A percentile compares a stretch with the other conserved stretches of the same genome.
Conservation (phyloP, 2,797 vertebrate species). For the Protosalanx chinensis region DNA sequence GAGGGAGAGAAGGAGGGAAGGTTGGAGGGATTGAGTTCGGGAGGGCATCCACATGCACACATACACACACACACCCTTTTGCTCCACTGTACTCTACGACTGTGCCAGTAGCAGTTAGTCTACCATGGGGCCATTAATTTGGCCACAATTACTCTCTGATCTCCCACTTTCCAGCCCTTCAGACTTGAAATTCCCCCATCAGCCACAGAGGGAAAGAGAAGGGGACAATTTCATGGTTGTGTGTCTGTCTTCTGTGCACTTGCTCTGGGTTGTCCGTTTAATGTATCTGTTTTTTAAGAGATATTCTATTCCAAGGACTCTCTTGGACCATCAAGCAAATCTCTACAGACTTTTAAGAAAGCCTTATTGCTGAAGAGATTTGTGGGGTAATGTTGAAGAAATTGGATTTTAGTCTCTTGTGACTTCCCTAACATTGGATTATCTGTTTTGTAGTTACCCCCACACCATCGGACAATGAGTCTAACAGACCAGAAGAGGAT, state of each 20-base stretch:
- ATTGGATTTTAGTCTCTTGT: not conserved
- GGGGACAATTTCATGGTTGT: slow-evolving; percentile 40
- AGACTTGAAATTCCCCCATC: slow-evolving; percentile 51
- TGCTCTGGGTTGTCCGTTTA: slow-evolving; percentile 2
- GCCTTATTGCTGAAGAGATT: not conserved
- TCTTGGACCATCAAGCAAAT: not conserved
- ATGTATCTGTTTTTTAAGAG: not conserved
- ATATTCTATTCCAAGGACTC: not conserved
- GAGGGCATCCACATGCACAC: not conserved
- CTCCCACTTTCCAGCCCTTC: slow-evolving; percentile 57
- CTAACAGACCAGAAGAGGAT: slow-evolving; percentile 91
- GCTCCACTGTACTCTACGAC: slow-evolving; percentile 39
- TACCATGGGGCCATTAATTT: slow-evolving; percentile 70
- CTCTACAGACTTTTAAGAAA: not conserved
- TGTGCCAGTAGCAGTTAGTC: slow-evolving; percentile 58
- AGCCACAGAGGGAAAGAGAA: slow-evolving; percentile 35
- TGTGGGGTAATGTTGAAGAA: not conserved
- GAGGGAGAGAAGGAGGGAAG: not conserved
- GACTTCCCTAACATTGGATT: not conserved
- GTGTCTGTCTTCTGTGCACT: slow-evolving; percentile 22
- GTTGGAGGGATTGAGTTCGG: not conserved
- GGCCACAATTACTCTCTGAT: slow-evolving; percentile 65
- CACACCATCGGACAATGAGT: slow-evolving; percentile 79
- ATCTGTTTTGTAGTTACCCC: slow-evolving; percentile 53
- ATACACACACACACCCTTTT: slow-evolving; percentile 13